Evolutionary conservation across 2,113 vertebrate genomes (phyloP), one percentile per base, ranked within the genome.

Genomic region (Megaceryle torquata): DNA sequence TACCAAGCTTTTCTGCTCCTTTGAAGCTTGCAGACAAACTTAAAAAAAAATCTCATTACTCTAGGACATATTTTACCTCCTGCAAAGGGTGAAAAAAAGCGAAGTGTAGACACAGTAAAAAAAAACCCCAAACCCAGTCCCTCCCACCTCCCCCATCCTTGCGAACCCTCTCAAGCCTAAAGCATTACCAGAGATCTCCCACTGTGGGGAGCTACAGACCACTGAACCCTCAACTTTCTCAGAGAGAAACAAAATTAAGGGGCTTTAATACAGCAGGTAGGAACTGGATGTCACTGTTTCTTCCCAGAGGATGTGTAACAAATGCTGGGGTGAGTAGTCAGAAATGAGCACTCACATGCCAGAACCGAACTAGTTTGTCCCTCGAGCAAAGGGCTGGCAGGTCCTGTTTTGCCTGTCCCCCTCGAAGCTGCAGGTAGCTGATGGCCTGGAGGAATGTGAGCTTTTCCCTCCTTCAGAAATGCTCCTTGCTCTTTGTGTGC

Each of bases 151-250:
- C 22, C 35, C 44, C n/a, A 67, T 54, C 17, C 75, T 68, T 15
- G 26, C n/a, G 57, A 24, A 7, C 19, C 85, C 74, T 68, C 26
- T 91, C 59, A 83, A 95, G 82, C 93, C 89, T 79, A 72, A 87
- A 86, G 95, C 84, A 95, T 86, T 97, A 95, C 22, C 89, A 81
- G 76, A 78, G 54, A 93, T 90, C 88, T 90, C 86, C 97, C 97
- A 93, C 97, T 95, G 69, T 85, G 97, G 95, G 97, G 97, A 97
- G 97, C 97, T 97, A 95, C 86, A 97, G 96, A 97, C 91, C 93
- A 96, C 87, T 89, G 29, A 21, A 95, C 72, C 94, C 50, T 75
- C 11, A 9, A 63, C 57, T 43, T 22, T 67, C 28, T 26, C 91
- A 35, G 43, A 50, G 17, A 65, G 51, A 82, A 92, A 84, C 0